These are phyloP conservation scores for Aphyosemion australe DNA, from an alignment of 2,113 vertebrate species.

Conservation along the genomic window DNA sequence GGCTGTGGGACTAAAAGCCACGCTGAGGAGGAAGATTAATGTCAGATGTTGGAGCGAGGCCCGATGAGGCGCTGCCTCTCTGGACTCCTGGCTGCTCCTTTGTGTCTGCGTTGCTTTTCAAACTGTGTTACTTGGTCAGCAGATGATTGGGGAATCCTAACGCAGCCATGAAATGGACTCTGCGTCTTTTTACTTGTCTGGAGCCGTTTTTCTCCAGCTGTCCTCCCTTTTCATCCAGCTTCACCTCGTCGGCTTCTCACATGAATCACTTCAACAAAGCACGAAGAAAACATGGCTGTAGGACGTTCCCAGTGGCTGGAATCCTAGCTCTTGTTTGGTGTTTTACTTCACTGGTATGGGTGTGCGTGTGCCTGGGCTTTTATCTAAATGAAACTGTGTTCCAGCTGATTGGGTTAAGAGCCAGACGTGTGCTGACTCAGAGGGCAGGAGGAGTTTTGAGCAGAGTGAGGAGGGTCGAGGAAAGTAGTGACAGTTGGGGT, in stretches of 20 bases:
- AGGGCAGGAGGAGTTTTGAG: slow-evolving; percentile 22
- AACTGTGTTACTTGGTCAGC: slow-evolving; percentile 17
- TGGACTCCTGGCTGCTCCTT: slow-evolving; percentile 39
- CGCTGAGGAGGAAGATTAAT: slow-evolving; percentile 39
- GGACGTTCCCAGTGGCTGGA: slow-evolving; percentile 15
- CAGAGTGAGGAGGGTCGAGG: slow-evolving; percentile 26
- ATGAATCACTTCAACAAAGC: slow-evolving; percentile 21
- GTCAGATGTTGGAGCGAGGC: slow-evolving; percentile 40
- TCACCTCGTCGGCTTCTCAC: slow-evolving; percentile 6
- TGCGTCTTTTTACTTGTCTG: slow-evolving; percentile 9
- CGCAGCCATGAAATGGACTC: slow-evolving; percentile 9
- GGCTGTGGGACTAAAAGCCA: background rate
- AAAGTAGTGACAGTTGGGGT: slow-evolving; percentile 21
- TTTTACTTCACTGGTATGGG: slow-evolving; percentile 10
- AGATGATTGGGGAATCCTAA: slow-evolving; percentile 20
- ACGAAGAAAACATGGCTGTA: slow-evolving; percentile 8
- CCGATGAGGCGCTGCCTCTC: slow-evolving; percentile 40
- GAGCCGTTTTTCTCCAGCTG: background rate
- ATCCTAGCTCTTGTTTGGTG: slow-evolving; percentile 25
- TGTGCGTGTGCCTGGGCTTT: slow-evolving; percentile 67
- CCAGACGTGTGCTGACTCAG: slow-evolving; percentile 72
- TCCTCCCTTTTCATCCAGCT: slow-evolving; percentile 11
- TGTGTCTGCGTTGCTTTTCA: slow-evolving; percentile 25
- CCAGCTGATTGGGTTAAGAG: slow-evolving; percentile 67
- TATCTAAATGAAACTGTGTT: slow-evolving; percentile 76